These are phyloP conservation scores for Pherbina coryleti DNA, from an alignment of 2,888 invertebrate species.

Conservation along the genomic window DNA sequence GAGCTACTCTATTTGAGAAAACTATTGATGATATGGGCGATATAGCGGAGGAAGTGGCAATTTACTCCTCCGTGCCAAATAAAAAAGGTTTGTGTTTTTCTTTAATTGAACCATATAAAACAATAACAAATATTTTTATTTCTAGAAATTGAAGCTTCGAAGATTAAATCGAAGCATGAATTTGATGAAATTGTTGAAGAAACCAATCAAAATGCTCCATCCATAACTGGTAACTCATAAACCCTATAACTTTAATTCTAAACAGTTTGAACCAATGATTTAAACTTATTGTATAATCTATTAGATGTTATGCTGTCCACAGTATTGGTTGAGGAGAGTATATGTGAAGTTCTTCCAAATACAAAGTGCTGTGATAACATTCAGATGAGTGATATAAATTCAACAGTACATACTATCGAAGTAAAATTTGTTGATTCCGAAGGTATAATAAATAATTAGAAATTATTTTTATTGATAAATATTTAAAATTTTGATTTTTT, in stretches of 20 bases:
- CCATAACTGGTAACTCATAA: too few relatives aligned
- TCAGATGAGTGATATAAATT: not conserved
- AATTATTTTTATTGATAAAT: not conserved
- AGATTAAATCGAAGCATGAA: not conserved
- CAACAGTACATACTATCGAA: not conserved
- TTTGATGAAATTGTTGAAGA: not conserved
- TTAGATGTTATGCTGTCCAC: conserved; percentile 4
- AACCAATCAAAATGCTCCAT: too few relatives aligned
- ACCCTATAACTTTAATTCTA: too few relatives aligned
- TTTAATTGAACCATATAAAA: not conserved
- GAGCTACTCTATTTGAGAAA: conserved; percentile 36
- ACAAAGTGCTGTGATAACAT: not conserved
- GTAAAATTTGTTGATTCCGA: not conserved
- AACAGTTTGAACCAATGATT: too few relatives aligned
- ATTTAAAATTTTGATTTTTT: not conserved
- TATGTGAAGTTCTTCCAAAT: conserved; percentile 46
- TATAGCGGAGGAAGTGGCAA: conserved; percentile 35
- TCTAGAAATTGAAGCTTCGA: not conserved
- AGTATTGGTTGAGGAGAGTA: conserved; percentile 48
- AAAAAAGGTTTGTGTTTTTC: not conserved
- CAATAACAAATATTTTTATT: not conserved
- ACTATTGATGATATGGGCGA: conserved; percentile 43
- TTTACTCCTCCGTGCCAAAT: not conserved
- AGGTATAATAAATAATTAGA: not conserved
- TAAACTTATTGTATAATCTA: not conserved